Percentiles rank a stretch among this genome's conserved stretches.
These are phyloP conservation scores for Ernsta delagoae DNA, from an alignment of 2,888 invertebrate species.

Conservation along the genomic window DNA sequence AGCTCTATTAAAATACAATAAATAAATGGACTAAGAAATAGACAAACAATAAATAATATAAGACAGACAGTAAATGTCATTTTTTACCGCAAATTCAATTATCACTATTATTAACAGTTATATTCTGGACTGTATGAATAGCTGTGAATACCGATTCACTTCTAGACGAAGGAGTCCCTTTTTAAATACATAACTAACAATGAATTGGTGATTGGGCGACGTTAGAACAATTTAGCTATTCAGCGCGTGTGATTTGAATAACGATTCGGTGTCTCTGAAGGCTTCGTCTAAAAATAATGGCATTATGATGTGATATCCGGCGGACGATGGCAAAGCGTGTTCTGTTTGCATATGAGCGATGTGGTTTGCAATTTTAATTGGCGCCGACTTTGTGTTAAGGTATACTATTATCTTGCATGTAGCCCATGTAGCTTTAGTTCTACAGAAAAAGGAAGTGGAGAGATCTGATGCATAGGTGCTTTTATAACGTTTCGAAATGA, in stretches of 20 bases:
- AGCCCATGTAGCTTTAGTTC: constrained; percentile 10
- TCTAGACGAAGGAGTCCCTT: not conserved
- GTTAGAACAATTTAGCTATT: constrained; percentile 34
- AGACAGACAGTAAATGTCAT: too few relatives aligned
- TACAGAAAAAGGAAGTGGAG: not conserved
- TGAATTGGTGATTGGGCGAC: constrained; percentile 31
- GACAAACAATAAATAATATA: too few relatives aligned
- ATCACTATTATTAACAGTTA: too few relatives aligned
- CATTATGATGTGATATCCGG: constrained; percentile 69
- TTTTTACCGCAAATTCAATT: too few relatives aligned
- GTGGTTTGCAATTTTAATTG: constrained; percentile 46
- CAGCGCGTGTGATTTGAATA: constrained; percentile 56
- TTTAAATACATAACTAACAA: constrained; percentile 28
- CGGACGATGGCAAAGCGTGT: constrained; percentile 69
- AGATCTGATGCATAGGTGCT: not conserved
- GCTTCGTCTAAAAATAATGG: constrained; percentile 66
- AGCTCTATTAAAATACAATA: too few relatives aligned
- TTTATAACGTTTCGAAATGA: not conserved
- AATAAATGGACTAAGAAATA: too few relatives aligned
- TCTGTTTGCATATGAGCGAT: constrained; percentile 68
- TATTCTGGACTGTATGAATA: too few relatives aligned
- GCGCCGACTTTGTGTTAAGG: constrained; percentile 13
- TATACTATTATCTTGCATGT: constrained; percentile 10
- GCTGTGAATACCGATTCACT: too few relatives aligned
- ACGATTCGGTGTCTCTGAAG: constrained; percentile 53